Evolutionary conservation across 2,113 vertebrate genomes (phyloP).

Genomic region (Pygoscelis adeliae): DNA sequence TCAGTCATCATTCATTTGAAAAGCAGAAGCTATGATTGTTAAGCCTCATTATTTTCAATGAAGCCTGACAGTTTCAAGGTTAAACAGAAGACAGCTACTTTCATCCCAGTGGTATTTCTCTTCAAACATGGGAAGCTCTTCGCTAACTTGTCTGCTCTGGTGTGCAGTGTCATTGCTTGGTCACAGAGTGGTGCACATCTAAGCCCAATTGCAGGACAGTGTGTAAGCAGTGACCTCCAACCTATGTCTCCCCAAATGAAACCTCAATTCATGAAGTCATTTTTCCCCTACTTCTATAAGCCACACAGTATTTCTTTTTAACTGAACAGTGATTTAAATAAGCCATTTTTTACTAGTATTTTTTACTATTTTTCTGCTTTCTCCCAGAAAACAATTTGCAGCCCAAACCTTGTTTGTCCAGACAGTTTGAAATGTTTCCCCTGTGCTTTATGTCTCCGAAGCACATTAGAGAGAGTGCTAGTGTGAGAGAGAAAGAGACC

Average conservation of each 20-base stretch:
- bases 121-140: conserved; percentile 48
- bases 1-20: conserved; percentile 63
- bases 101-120: conserved; percentile 67
- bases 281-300: not conserved
- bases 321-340: not conserved
- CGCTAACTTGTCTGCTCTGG: not conserved
- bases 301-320: not conserved
- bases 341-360: not conserved
- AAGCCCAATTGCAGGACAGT: not conserved
- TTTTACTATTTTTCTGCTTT: not conserved
- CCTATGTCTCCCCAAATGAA: not conserved
- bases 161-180: conserved; percentile 27
- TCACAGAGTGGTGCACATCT: conserved; percentile 43
- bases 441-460: not conserved
- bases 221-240: not conserved
- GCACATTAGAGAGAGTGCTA: not conserved
- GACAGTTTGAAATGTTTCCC: conserved; percentile 9
- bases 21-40: conserved; percentile 63
- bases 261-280: not conserved
- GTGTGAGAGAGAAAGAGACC: not conserved
- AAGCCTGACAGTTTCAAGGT: conserved; percentile 71
- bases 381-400: not conserved
- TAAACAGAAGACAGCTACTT: conserved; percentile 75
- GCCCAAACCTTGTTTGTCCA: not conserved
- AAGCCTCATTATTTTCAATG: conserved; percentile 74